Percentiles rank a stretch among this genome's conserved stretches.
Evolutionary conservation across 2,113 vertebrate species (phyloP).

Genomic region (Sebastes fasciatus): DNA sequence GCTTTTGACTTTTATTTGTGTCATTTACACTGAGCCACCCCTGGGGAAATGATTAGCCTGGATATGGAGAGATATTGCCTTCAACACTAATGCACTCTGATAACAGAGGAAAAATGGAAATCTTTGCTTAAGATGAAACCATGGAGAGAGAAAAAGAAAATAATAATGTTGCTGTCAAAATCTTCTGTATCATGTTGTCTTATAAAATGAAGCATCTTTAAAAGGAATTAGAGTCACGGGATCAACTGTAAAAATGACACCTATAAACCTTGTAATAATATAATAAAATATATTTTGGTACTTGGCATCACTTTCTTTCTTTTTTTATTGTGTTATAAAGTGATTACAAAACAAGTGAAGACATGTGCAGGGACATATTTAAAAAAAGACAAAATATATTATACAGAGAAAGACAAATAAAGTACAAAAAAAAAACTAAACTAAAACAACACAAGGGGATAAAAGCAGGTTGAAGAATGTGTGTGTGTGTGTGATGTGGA

Average conservation of each 20-base stretch:
- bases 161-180: too few relatives aligned
- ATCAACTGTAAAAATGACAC: not conserved
- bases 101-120: conserved; percentile 41
- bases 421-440: too few relatives aligned
- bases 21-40: conserved; percentile 53
- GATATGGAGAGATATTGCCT: conserved; percentile 52
- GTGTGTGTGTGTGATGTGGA: too few relatives aligned
- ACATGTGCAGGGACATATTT: too few relatives aligned
- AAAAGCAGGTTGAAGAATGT: too few relatives aligned
- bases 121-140: conserved; percentile 7
- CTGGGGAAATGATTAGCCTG: conserved; percentile 43
- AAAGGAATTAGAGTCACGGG: not conserved
- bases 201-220: not conserved
- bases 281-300: not conserved
- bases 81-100: conserved; percentile 35
- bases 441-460: too few relatives aligned
- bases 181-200: not conserved
- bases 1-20: conserved; percentile 58
- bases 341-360: too few relatives aligned
- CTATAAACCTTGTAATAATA: not conserved
- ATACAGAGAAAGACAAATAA: too few relatives aligned
- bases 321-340: too few relatives aligned
- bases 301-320: not conserved
- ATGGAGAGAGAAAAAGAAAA: not conserved
- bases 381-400: too few relatives aligned